Evolutionary conservation across 2,113 vertebrate genomes (phyloP), one percentile per base, ranked within the genome.

Genomic region (Grallaria varia): DNA sequence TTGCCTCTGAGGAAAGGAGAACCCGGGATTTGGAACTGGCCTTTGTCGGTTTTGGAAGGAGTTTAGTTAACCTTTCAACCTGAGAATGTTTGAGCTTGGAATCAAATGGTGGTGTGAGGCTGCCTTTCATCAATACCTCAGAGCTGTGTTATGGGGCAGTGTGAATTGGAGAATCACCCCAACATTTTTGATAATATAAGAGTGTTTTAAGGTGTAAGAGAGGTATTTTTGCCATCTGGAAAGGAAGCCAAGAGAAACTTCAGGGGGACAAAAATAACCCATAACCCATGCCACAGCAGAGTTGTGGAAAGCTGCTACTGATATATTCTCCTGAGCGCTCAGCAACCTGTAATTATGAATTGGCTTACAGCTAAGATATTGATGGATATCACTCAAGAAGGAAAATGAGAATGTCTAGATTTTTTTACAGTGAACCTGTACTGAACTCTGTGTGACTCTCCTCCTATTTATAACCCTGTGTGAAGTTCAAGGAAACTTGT

Each of bases 401-500:
- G 88, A 97, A 92, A 96, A 95, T 93, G 68, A 96, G 75, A 88
- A 76, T 58, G 79, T 74, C 82, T 90, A 28, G 66, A 58, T 82
- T 69, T 88, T 67, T 93, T 94, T 76, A 30, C 53, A 42, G 64
- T 95, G 89, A 95, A 95, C 84, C 53, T 63, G 52, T 67, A 35
- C n/a, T 92, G 88, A 96, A 93, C 95, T 94, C 86, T 78, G 39
- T 56, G n/a, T 77, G 79, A 86, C 86, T 95, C 83, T 71, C 93
- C 90, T 84, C 95, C 93, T 95, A 84, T 95, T 95, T 94, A 93
- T 93, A 92, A 86, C 91, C 83, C 80, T 94, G 52, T 44, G 45
- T 81, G 95, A 90, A 97, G 64, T 90, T 45, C 78, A 94, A 80
- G 96, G 55, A 95, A 96, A 95, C 96, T 96, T 97, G 94, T 97